Conservation (phyloP, 2,888 invertebrate species). For the Cheiracanthium punctorium region DNA sequence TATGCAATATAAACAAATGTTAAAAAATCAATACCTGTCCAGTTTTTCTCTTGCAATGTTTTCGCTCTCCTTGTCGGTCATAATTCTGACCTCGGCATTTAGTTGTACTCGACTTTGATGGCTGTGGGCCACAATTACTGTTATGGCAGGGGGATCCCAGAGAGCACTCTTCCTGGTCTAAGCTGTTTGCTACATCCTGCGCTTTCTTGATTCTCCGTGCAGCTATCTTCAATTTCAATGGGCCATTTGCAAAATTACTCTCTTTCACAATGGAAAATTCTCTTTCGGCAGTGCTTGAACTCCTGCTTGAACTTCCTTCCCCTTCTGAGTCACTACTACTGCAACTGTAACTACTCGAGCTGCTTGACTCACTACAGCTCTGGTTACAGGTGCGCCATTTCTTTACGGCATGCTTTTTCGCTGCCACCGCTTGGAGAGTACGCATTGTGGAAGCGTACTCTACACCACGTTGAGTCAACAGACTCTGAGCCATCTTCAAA, state of each 20-base stretch:
- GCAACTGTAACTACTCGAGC: constrained; percentile 28
- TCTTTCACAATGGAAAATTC: constrained; percentile 67
- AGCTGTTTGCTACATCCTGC: constrained; percentile 21
- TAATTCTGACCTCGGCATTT: constrained; percentile 23
- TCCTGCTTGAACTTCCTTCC: constrained; percentile 44
- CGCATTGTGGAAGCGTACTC: constrained; percentile 64
- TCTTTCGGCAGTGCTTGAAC: constrained; percentile 54
- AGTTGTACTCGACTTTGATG: not conserved
- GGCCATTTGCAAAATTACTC: constrained; percentile 58
- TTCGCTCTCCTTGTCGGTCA: constrained; percentile 9
- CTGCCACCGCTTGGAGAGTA: constrained; percentile 42
- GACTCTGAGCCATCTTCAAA: constrained; percentile 65
- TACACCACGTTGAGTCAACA: constrained; percentile 63
- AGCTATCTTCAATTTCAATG: constrained; percentile 63
- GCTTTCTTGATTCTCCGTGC: constrained; percentile 50
- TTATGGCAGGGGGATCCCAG: constrained; percentile 28
- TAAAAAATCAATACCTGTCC: constrained; percentile 50
- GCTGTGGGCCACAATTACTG: constrained; percentile 14
- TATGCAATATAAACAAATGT: too few species aligned
- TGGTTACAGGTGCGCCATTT: constrained; percentile 45
- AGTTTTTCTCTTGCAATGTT: constrained; percentile 39
- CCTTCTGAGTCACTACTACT: constrained; percentile 47
- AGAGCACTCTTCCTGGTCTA: constrained; percentile 42
- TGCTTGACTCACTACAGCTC: constrained; percentile 44
- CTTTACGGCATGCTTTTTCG: constrained; percentile 38